Conservation (phyloP, 2,113 vertebrate species). For the Glaucidium brasilianum region DNA sequence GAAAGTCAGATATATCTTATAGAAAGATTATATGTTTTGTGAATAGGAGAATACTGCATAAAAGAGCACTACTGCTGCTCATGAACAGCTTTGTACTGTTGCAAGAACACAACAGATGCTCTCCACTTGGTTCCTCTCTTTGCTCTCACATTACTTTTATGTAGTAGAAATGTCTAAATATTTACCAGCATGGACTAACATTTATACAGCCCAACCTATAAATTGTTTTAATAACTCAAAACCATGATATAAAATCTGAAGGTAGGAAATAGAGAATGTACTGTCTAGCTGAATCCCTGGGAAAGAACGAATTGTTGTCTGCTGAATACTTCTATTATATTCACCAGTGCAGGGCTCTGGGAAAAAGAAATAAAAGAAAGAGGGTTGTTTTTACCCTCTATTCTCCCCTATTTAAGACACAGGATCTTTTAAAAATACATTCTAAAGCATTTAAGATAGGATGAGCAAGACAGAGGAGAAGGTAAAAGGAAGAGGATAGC, state of each 20-base stretch:
- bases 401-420: neutral
- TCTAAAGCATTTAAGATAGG: neutral
- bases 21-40: neutral
- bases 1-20: neutral
- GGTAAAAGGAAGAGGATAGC: neutral
- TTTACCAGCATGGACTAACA: neutral
- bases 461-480: neutral
- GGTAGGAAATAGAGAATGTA: neutral
- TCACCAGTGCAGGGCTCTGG: neutral
- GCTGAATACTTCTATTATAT: neutral
- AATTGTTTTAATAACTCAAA: neutral
- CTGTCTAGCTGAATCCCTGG: neutral
- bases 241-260: fast-evolving
- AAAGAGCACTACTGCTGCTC: neutral
- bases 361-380: neutral
- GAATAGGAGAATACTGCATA: neutral
- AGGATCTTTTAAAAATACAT: neutral
- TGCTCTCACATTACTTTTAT: neutral
- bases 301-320: neutral
- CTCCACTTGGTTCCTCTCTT: neutral
- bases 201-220: neutral
- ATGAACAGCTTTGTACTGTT: neutral
- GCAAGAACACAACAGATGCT: neutral
- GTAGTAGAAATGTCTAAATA: neutral
- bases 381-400: neutral